phyloP scores from a whole-genome alignment of 2,888 invertebrate genomes.

The Cataglyphis albicans region DNA sequence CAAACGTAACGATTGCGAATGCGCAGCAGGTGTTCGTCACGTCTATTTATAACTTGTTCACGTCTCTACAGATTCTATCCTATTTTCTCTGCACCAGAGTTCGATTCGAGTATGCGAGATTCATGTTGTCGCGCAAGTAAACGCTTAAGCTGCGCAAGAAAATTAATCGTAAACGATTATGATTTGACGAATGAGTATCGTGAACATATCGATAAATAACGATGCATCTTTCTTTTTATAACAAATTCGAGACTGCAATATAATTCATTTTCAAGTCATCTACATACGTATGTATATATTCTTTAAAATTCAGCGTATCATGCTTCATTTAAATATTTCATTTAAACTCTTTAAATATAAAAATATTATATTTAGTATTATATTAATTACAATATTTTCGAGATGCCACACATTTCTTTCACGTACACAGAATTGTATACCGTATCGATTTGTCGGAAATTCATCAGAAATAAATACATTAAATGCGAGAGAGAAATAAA shows the following conservation, averaged over 20 bases:
- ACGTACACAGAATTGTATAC: not conserved
- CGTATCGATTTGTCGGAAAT: not conserved
- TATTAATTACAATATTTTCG: not conserved
- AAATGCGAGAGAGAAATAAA: not conserved
- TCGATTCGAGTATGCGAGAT: conserved; percentile 37
- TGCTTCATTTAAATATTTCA: not conserved
- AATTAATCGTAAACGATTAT: conserved; percentile 22
- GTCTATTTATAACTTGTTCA: conserved; percentile 81
- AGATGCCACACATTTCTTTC: not conserved
- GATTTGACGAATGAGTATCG: not conserved
- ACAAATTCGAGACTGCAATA: not conserved
- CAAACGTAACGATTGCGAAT: conserved; percentile 78
- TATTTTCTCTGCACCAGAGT: conserved; percentile 60
- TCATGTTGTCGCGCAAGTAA: not conserved
- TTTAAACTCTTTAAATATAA: not conserved
- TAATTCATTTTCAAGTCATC: not conserved
- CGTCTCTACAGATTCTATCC: conserved; percentile 52
- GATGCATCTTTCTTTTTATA: not conserved
- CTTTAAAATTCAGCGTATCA: not conserved
- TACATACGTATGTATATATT: not conserved
- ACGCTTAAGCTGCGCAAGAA: conserved; percentile 14
- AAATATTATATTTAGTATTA: not conserved
- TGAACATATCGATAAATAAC: not conserved
- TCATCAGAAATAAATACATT: not conserved
- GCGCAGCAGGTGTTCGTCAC: conserved; percentile 83